A percentile compares a stretch with the other conserved stretches of the same genome.
Evolutionary conservation across 2,113 vertebrate species (phyloP).

Genomic region (Speoplatyrhinus poulsoni): DNA sequence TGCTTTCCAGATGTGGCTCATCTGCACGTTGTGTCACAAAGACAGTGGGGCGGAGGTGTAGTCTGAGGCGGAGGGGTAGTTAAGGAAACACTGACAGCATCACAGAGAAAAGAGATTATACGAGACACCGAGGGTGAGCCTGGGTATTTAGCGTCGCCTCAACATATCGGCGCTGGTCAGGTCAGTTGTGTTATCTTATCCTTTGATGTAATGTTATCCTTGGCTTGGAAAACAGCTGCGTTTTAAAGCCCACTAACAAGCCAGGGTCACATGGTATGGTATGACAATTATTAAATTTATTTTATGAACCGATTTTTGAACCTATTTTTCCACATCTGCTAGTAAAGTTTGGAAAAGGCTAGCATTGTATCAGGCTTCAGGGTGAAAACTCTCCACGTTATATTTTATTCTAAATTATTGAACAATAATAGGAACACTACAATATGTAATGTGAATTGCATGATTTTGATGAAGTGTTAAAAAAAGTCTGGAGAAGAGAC

Average conservation of each 20-base stretch:
- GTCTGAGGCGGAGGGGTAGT: constrained; percentile 16
- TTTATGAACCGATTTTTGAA: too few species aligned
- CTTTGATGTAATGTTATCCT: constrained; percentile 44
- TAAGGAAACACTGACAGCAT: constrained; percentile 1
- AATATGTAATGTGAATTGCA: neutral
- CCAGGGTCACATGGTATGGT: neutral
- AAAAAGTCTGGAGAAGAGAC: constrained; percentile 28
- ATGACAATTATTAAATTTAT: neutral
- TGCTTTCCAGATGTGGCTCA: constrained; percentile 66
- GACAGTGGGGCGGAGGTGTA: constrained; percentile 7
- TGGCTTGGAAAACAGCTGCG: constrained; percentile 13
- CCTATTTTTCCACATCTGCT: too few species aligned
- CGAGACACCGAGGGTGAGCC: constrained; percentile 27
- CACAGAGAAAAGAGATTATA: constrained; percentile 28
- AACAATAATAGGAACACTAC: too few species aligned
- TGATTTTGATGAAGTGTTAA: constrained; percentile 31
- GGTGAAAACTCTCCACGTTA: too few species aligned
- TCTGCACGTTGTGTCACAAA: constrained; percentile 36
- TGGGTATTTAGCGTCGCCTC: constrained; percentile 25
- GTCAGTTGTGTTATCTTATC: constrained; percentile 18
- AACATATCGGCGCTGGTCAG: constrained; percentile 18
- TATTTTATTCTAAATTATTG: too few species aligned
- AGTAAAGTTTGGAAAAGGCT: too few species aligned
- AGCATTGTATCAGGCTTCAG: too few species aligned
- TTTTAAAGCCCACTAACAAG: constrained; percentile 11